These are phyloP conservation scores for Tachyglossus aculeatus DNA, from an alignment of 2,797 vertebrate genomes.

Conservation along the genomic window DNA sequence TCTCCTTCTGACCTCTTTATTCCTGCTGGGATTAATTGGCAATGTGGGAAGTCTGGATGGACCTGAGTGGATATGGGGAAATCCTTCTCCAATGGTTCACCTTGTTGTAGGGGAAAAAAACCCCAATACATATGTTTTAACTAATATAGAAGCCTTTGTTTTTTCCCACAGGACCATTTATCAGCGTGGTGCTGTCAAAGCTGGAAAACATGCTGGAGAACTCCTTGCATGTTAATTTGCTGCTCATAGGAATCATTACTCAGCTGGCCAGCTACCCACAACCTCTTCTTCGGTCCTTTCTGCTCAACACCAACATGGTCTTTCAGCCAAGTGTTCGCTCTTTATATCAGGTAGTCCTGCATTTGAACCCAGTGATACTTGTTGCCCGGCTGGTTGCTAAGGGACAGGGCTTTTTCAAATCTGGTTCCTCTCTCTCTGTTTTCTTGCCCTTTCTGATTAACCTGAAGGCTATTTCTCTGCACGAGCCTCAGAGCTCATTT, in stretches of 20 bases:
- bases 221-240: slow-evolving; percentile 91
- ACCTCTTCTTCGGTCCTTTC: slow-evolving; percentile 93
- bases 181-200: slow-evolving; percentile 94
- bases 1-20: background rate
- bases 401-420: background rate
- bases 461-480: background rate
- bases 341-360: slow-evolving; percentile 88
- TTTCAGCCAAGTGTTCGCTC: slow-evolving; percentile 96
- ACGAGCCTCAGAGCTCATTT: slow-evolving; percentile 11
- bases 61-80: background rate
- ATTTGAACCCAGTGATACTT: background rate
- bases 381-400: background rate
- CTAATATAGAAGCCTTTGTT: slow-evolving; percentile 10
- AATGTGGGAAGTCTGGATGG: background rate
- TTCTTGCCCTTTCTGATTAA: background rate
- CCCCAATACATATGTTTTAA: background rate
- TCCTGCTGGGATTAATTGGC: slow-evolving; percentile 22
- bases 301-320: slow-evolving; percentile 97
- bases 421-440: background rate
- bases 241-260: slow-evolving; percentile 94
- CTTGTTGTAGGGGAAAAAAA: background rate
- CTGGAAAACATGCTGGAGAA: slow-evolving; percentile 98
- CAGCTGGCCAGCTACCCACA: slow-evolving; percentile 94
- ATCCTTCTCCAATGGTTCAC: background rate
- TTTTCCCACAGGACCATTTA: slow-evolving; percentile 86